Evolutionary conservation across 2,797 vertebrate genomes (phyloP).

Genomic region (Ara ararauna): DNA sequence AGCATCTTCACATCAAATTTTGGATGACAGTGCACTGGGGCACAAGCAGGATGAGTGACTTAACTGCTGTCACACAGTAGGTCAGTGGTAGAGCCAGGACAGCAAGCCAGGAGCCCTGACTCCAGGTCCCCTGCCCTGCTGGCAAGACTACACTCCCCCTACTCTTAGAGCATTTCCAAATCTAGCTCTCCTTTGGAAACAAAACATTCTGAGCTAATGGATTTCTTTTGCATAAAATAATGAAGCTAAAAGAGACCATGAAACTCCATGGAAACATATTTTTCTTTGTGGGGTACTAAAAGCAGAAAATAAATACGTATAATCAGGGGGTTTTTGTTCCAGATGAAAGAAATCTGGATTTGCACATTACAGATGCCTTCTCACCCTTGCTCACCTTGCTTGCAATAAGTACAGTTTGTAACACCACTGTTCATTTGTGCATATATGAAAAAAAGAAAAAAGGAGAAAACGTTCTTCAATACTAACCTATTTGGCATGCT

Average conservation of each 20-base stretch:
- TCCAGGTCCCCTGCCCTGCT: background rate
- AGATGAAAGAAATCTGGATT: background rate
- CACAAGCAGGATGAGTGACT: background rate
- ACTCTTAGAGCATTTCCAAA: background rate
- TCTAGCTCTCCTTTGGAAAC: background rate
- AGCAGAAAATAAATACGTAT: background rate
- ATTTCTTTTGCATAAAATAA: background rate
- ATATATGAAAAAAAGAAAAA: background rate
- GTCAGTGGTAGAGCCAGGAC: background rate
- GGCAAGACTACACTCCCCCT: background rate
- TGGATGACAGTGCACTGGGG: background rate
- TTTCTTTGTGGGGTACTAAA: background rate
- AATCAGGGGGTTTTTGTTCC: background rate
- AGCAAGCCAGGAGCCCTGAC: background rate
- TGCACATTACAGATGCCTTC: background rate
- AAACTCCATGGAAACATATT: fast-evolving
- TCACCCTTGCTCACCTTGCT: background rate
- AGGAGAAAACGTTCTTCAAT: constrained; percentile 6
- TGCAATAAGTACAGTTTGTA: background rate
- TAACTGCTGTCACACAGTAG: background rate
- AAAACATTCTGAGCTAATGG: background rate
- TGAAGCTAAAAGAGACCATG: background rate
- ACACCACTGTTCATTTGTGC: background rate
- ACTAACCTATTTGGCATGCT: constrained; percentile 88
- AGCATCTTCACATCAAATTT: background rate